Percentiles rank a stretch among this genome's conserved stretches.
Evolutionary conservation across 1,140 invertebrate genomes (phyloP).

Genomic region (Hormaphis cornu): DNA sequence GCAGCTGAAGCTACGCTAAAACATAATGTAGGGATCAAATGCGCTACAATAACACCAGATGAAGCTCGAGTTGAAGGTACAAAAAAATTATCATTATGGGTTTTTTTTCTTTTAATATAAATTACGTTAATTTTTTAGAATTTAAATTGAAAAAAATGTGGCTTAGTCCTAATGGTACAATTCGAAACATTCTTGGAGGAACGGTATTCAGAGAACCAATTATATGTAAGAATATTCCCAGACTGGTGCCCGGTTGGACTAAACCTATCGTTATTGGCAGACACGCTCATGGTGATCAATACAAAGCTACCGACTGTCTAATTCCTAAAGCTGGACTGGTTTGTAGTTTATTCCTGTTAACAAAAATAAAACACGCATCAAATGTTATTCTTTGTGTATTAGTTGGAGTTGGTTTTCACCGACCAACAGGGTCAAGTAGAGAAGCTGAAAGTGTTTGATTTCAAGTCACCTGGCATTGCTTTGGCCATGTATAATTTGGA

Average conservation of each 20-base stretch:
- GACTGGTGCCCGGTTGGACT: slow-evolving; percentile 77
- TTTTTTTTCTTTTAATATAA: background rate
- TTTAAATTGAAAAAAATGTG: slow-evolving; percentile 91
- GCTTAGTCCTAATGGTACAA: slow-evolving; percentile 82
- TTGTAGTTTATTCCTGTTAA: background rate
- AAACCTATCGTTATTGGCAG: slow-evolving; percentile 73
- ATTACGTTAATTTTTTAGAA: slow-evolving; percentile 49
- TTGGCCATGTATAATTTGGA: slow-evolving; percentile 87
- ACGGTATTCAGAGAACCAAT: slow-evolving; percentile 87
- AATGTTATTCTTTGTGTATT: slow-evolving; percentile 31
- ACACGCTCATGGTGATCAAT: slow-evolving; percentile 84
- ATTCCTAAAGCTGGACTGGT: slow-evolving; percentile 60
- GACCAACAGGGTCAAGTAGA: slow-evolving; percentile 49
- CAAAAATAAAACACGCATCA: too few species aligned
- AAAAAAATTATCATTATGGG: background rate
- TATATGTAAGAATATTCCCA: slow-evolving; percentile 77
- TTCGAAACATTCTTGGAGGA: slow-evolving; percentile 81
- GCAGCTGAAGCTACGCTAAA: slow-evolving; percentile 76
- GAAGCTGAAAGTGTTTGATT: slow-evolving; percentile 39
- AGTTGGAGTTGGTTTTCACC: slow-evolving; percentile 62
- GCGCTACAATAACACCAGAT: slow-evolving; percentile 84
- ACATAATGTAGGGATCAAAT: slow-evolving; percentile 87
- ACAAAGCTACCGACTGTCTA: slow-evolving; percentile 78
- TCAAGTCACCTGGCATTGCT: slow-evolving; percentile 61
- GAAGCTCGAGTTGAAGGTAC: slow-evolving; percentile 76